Conservation (phyloP, 2,888 invertebrate genomes). For the Athalia rosae region DNA sequence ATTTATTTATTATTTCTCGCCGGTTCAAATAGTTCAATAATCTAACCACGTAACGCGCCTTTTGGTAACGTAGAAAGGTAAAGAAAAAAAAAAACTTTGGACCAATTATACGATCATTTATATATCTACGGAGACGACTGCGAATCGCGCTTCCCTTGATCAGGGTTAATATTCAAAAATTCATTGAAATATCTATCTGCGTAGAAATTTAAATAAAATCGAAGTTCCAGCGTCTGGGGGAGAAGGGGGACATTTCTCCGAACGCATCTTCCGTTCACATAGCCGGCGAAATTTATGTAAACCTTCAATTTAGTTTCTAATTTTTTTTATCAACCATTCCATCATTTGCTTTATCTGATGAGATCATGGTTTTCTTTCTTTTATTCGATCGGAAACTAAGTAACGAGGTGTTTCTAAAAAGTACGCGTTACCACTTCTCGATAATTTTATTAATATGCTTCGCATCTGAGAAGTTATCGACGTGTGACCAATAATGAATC, state of each 20-base stretch:
- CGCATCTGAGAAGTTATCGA: no score
- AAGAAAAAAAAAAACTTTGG: no score
- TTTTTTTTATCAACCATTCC: not conserved
- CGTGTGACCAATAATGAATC: no score
- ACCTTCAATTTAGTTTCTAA: not conserved
- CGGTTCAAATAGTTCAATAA: no score
- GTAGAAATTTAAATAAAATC: constrained; percentile 17
- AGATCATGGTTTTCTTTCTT: constrained; percentile 10
- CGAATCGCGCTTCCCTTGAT: not conserved
- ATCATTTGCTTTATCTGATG: not conserved
- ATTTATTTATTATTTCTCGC: no score
- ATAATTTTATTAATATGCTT: no score
- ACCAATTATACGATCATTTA: no score
- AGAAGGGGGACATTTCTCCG: constrained; percentile 25
- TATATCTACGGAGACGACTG: not conserved
- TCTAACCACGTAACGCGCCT: no score
- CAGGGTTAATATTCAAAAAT: not conserved
- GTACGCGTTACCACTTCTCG: no score
- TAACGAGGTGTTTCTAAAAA: no score
- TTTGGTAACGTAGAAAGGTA: no score
- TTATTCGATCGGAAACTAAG: not conserved
- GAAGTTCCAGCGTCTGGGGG: constrained; percentile 22
- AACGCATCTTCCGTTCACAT: constrained; percentile 29
- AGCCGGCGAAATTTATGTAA: constrained; percentile 7
- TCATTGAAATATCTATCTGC: constrained; percentile 1